Conservation (phyloP, 2,797 vertebrate species). For the Rhincodon typus region DNA sequence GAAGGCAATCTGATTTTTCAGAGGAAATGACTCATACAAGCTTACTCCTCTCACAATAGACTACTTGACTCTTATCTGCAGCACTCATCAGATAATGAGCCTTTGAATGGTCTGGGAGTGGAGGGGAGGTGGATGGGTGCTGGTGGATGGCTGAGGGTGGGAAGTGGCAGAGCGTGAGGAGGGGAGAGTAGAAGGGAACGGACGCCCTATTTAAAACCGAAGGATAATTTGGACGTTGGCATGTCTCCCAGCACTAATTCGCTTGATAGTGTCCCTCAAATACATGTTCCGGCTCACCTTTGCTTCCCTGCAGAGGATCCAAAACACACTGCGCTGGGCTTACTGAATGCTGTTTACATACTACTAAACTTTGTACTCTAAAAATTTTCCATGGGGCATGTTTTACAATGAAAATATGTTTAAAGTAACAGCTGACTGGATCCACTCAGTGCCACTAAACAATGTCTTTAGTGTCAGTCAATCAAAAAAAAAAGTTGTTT, state of each 20-base stretch:
- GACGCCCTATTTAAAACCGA: neutral
- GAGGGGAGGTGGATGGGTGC: neutral
- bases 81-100: constrained; percentile 24
- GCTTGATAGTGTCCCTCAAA: neutral
- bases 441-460: constrained; percentile 2
- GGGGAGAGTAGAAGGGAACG: neutral
- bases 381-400: neutral
- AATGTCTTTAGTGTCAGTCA: constrained; percentile 27
- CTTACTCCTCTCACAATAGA: constrained; percentile 22
- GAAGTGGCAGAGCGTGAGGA: neutral
- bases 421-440: neutral
- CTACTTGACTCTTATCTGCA: constrained; percentile 20
- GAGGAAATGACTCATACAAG: constrained; percentile 28
- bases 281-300: too few relatives aligned
- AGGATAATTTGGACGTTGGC: neutral
- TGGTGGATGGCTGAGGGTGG: neutral
- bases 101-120: neutral
- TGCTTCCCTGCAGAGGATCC: neutral
- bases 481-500: constrained; percentile 17
- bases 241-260: too few relatives aligned
- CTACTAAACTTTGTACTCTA: neutral
- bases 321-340: neutral
- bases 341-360: neutral
- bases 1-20: constrained; percentile 18
- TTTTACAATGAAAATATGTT: neutral